phyloP scores from a whole-genome alignment of 2,113 vertebrate species.

The Telmatochromis sp. region DNA sequence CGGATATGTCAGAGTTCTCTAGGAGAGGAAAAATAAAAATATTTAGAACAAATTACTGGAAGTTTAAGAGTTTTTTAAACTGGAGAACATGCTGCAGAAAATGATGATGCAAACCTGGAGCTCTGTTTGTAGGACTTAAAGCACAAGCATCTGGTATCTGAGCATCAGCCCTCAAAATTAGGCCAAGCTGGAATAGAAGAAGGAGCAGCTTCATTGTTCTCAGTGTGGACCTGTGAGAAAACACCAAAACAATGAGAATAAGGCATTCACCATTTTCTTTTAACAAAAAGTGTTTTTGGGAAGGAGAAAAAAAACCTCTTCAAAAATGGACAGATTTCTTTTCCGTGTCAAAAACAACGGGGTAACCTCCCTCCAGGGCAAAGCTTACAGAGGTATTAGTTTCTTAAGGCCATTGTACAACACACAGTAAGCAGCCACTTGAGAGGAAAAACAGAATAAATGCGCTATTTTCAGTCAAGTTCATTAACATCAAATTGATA shows the following conservation, averaged over 20 bases:
- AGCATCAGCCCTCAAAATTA: constrained; percentile 42
- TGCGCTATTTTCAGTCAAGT: neutral
- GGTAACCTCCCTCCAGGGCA: neutral
- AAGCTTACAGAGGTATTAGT: neutral
- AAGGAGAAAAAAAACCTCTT: neutral
- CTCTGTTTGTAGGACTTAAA: constrained; percentile 22
- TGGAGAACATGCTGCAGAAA: neutral
- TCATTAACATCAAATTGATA: neutral
- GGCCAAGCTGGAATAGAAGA: constrained; percentile 49
- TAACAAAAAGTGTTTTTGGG: neutral
- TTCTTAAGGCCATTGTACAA: neutral
- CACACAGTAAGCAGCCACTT: neutral
- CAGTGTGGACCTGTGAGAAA: neutral
- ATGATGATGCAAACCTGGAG: constrained; percentile 48
- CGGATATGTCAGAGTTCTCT: constrained; percentile 65
- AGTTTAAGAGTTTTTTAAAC: neutral
- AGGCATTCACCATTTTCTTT: neutral
- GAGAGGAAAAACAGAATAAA: neutral
- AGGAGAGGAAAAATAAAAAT: neutral
- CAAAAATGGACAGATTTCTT: neutral
- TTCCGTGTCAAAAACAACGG: neutral
- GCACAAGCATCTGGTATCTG: neutral
- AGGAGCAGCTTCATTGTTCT: constrained; percentile 53
- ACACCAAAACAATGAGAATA: neutral
- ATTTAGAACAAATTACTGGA: neutral